Evolutionary conservation across 2,797 vertebrate genomes (phyloP), one percentile per base, ranked within the genome.

Genomic region (Mus minutoides): DNA sequence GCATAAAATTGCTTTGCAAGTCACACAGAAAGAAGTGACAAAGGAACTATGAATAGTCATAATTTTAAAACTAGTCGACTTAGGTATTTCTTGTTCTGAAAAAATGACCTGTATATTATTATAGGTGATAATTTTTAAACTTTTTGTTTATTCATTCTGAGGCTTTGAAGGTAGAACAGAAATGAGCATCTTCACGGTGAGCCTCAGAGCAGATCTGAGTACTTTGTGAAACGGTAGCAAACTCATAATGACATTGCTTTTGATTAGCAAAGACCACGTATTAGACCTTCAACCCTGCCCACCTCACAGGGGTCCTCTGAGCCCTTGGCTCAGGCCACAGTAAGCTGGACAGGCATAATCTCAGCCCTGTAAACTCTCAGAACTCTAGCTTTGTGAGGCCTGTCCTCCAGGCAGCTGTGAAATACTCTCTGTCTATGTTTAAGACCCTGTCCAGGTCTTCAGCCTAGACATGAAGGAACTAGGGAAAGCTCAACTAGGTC

Each of bases 1-100:
- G 62, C 22, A 85, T 60, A 95, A 95, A 96, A 86, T 92, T 87
- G 43, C 19, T 73, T n/a, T 34, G 37, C 96, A 95, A 97, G 67
- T 49, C 58, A 89, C 79, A 34, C 54, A 75, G 52, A 87, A 95
- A 85, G 13, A 14, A 56, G 2, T 79, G 34, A 79, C 24, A 40
- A 69, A 88, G 40, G 8, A 79, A 5, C 75, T 43, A 94, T 31
- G 71, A 89, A 87, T 40, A 46, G 69, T 52, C 52, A 96, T 92
- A 92, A 31, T 75, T 37, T 82, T 83, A 6, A 37, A 92, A 85
- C 75, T 73, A 64, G 78, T 24, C 64, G 5, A 34, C 1, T 67
- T 83, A 52, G 71, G 86, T 87, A 5, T 40, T 84, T 71, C 75
- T 77, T 46, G 14, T n/a, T 92, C 46, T 94, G 58, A 87, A 93